A percentile compares a stretch with the other conserved stretches of the same genome.
Conservation (phyloP, 2,113 vertebrate genomes). For the Nesogale talazaci region DNA sequence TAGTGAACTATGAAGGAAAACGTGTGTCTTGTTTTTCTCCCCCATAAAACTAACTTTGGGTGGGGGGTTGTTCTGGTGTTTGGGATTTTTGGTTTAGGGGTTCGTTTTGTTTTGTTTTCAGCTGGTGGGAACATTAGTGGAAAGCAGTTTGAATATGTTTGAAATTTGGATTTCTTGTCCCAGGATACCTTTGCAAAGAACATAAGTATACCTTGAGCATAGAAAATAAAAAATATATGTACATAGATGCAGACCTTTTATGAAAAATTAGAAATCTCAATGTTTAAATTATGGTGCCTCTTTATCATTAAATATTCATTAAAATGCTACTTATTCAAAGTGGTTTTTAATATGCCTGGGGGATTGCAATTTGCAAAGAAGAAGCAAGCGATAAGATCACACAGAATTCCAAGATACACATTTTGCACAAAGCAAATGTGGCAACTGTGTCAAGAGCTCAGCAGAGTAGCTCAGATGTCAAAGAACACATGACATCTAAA, state of each 20-base stretch:
- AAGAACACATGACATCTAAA: background rate
- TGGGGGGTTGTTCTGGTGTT: too few species aligned
- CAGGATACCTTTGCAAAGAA: background rate
- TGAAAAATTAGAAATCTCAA: too few species aligned
- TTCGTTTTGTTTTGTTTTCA: background rate
- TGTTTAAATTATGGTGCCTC: too few species aligned
- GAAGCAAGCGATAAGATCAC: background rate
- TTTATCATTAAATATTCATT: too few species aligned
- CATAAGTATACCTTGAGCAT: background rate
- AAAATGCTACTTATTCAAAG: background rate
- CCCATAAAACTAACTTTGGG: background rate
- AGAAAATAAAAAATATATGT: too few species aligned
- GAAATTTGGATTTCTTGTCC: background rate
- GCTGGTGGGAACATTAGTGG: background rate
- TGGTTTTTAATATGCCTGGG: background rate
- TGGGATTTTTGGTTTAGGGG: too few species aligned
- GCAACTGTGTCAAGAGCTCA: background rate
- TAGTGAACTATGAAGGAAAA: background rate
- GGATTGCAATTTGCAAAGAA: background rate
- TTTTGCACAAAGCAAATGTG: slow-evolving; percentile 20
- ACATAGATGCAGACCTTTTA: too few species aligned
- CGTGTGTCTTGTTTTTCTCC: background rate
- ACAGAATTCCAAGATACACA: background rate
- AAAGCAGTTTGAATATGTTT: background rate
- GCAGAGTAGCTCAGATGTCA: background rate